phyloP scores from a whole-genome alignment of 2,888 invertebrate species.

The Salticus scenicus region DNA sequence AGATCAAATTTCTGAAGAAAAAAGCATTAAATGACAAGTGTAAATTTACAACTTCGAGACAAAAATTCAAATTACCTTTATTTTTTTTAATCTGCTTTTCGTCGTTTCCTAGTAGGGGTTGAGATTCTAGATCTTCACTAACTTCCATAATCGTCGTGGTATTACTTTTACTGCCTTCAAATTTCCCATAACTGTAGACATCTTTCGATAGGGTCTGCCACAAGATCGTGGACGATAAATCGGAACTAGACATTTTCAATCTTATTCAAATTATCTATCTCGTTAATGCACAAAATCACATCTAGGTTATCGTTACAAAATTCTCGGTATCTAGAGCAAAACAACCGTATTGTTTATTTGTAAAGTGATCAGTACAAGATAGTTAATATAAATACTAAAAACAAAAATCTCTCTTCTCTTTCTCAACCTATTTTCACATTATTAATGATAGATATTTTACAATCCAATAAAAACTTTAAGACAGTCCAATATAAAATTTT shows the following conservation, averaged over 20 bases:
- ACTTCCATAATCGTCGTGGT: constrained; percentile 28
- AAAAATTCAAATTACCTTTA: too few species aligned
- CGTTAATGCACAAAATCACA: background rate
- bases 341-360: background rate
- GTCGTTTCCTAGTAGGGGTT: constrained; percentile 6
- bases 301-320: background rate
- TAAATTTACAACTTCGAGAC: too few species aligned
- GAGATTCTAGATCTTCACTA: constrained; percentile 22
- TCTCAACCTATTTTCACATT: too few species aligned
- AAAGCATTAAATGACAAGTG: too few species aligned
- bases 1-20: too few species aligned
- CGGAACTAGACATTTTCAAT: constrained; percentile 36
- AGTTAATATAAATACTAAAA: too few species aligned
- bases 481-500: too few species aligned
- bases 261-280: background rate
- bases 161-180: background rate
- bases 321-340: background rate
- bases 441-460: too few species aligned
- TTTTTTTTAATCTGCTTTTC: background rate
- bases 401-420: too few species aligned
- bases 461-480: too few species aligned
- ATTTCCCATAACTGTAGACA: constrained; percentile 22
- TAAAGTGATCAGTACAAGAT: too few species aligned
- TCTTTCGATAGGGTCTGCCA: constrained; percentile 56
- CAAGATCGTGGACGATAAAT: constrained; percentile 33